Evolutionary conservation across 2,888 invertebrate genomes (phyloP).

Genomic region (Pammene fasciana): DNA sequence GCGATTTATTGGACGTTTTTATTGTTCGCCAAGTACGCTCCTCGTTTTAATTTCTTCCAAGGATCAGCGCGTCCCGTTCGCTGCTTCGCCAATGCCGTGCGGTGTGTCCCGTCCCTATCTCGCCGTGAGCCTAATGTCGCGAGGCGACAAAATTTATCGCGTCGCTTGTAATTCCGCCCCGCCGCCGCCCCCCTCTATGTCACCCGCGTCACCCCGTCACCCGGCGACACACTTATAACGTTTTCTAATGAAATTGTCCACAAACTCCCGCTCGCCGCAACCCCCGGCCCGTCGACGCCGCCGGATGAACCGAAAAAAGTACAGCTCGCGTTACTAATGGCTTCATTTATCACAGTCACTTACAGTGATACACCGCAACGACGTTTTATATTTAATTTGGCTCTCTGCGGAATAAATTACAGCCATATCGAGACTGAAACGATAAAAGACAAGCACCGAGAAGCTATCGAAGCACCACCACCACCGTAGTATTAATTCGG

Average conservation of each 20-base stretch:
- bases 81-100: constrained; percentile 52
- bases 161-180: constrained; percentile 77
- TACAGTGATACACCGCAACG: constrained; percentile 83
- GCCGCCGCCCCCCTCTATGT: constrained; percentile 59
- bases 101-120: constrained; percentile 58
- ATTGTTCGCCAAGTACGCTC: constrained; percentile 75
- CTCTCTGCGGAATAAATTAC: constrained; percentile 80
- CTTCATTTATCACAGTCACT: constrained; percentile 84
- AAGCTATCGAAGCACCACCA: constrained; percentile 67
- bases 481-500: constrained; percentile 70
- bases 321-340: constrained; percentile 83
- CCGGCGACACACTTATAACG: constrained; percentile 79
- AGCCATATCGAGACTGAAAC: constrained; percentile 74
- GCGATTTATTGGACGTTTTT: constrained; percentile 77
- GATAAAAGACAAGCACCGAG: constrained; percentile 73
- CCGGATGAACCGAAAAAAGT: constrained; percentile 83
- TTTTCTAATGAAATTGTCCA: constrained; percentile 84
- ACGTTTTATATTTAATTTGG: constrained; percentile 83
- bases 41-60: constrained; percentile 77
- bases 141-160: constrained; percentile 81
- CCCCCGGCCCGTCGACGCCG: constrained; percentile 75
- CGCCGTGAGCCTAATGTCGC: constrained; percentile 74
- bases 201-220: constrained; percentile 73
- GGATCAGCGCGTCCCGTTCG: constrained; percentile 68
- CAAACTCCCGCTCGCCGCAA: constrained; percentile 76